phyloP scores from a whole-genome alignment of 2,797 vertebrate species.

The Enteromius anoplus region DNA sequence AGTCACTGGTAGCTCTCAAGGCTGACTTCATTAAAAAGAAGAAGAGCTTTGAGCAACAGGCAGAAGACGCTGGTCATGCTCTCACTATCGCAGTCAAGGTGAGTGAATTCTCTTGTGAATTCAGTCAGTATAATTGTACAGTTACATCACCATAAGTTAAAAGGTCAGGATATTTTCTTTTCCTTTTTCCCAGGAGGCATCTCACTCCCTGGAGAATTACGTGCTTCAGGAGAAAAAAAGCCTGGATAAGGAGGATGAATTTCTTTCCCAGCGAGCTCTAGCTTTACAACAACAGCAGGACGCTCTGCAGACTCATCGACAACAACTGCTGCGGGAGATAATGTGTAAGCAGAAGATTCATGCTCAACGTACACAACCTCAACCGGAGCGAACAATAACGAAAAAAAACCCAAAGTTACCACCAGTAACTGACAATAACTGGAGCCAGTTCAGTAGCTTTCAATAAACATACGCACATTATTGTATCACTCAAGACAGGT shows the following conservation, averaged over 20 bases:
- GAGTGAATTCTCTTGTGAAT: not conserved
- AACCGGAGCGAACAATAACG: not conserved
- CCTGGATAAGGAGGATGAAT: conserved; percentile 58
- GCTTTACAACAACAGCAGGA: conserved; percentile 54
- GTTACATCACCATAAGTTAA: not conserved
- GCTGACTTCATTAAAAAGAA: conserved; percentile 62
- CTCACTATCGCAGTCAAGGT: conserved; percentile 58
- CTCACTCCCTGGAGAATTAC: conserved; percentile 30
- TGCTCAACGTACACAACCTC: conserved; percentile 16
- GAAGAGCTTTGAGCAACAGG: conserved; percentile 52
- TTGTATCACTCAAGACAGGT: not conserved
- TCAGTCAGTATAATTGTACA: not conserved
- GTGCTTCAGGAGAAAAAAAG: conserved; percentile 64
- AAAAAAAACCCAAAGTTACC: not conserved
- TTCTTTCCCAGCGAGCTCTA: conserved; percentile 54
- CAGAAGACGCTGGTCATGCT: conserved; percentile 40
- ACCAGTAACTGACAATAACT: not conserved
- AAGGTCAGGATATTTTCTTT: not conserved
- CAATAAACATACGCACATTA: conserved; percentile 7
- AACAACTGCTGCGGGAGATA: conserved; percentile 63
- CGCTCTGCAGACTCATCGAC: conserved; percentile 58
- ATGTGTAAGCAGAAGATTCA: conserved; percentile 58
- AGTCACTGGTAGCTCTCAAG: conserved; percentile 57
- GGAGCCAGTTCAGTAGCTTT: not conserved
- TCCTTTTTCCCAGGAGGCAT: conserved; percentile 52